Conservation (phyloP, 2,113 vertebrate species). For the Poecile atricapillus region DNA sequence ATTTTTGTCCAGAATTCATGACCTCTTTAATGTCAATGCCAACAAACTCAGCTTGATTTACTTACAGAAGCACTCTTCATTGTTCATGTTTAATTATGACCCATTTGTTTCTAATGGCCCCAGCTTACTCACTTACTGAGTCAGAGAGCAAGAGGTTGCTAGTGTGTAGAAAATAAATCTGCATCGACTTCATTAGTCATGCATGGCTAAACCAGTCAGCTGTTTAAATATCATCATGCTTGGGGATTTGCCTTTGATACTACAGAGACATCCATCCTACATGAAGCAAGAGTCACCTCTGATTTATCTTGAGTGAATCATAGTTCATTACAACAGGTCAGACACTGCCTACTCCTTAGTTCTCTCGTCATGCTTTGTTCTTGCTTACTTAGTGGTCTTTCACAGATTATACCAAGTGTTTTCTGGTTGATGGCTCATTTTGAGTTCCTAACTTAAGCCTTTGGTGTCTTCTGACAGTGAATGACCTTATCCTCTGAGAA, state of each 20-base stretch:
- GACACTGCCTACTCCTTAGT: background rate
- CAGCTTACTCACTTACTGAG: conserved; percentile 56
- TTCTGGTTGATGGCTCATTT: conserved; percentile 3
- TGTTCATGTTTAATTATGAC: conserved; percentile 59
- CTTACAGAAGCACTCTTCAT: conserved; percentile 18
- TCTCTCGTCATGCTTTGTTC: background rate
- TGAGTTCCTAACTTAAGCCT: background rate
- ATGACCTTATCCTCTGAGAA: background rate
- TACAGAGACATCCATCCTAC: background rate
- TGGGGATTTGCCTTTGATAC: conserved; percentile 38
- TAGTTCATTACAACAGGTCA: background rate
- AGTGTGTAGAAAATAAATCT: conserved; percentile 63
- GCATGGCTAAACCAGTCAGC: conserved; percentile 41
- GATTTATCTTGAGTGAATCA: conserved; percentile 36
- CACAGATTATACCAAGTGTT: background rate
- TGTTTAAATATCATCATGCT: conserved; percentile 34
- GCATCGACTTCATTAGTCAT: conserved; percentile 58
- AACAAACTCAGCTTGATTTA: conserved; percentile 24
- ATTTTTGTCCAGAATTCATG: conserved; percentile 1
- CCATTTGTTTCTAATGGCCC: conserved; percentile 45
- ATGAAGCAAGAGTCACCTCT: conserved; percentile 21
- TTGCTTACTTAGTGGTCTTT: background rate
- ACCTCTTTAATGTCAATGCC: conserved; percentile 30
- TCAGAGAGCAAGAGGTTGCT: conserved; percentile 47
- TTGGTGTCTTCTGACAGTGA: background rate